Conservation (phyloP, 2,888 invertebrate species). For the Drosophila setosimentum region DNA sequence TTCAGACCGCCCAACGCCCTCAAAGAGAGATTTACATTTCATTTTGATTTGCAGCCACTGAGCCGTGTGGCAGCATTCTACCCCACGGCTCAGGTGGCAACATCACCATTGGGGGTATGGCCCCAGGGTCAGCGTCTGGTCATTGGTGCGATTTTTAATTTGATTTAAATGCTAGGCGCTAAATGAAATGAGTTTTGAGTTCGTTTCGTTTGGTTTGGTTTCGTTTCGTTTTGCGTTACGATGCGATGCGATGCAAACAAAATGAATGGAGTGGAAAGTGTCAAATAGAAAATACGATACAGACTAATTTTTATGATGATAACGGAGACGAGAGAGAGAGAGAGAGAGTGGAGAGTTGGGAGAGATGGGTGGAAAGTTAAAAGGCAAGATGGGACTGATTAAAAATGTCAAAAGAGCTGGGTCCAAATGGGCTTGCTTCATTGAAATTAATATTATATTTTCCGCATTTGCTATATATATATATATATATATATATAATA, state of each 20-base stretch:
- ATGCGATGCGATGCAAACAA: not conserved
- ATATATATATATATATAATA: not conserved
- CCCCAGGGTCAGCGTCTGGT: slow-evolving; percentile 69
- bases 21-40: slow-evolving; percentile 62
- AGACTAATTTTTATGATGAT: not conserved
- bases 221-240: not conserved
- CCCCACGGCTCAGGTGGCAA: slow-evolving; percentile 34
- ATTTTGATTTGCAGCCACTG: slow-evolving; percentile 68
- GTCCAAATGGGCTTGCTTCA: not conserved
- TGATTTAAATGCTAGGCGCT: slow-evolving; percentile 64
- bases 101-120: slow-evolving; percentile 26
- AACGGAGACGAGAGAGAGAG: not conserved
- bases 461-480: not conserved
- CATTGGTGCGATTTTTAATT: slow-evolving; percentile 80
- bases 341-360: not conserved
- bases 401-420: not conserved
- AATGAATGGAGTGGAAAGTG: slow-evolving; percentile 1
- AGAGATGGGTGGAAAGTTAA: not conserved
- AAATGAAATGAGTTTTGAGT: slow-evolving; percentile 70
- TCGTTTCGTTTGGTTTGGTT: slow-evolving; percentile 6
- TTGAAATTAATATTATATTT: not conserved
- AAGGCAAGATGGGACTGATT: slow-evolving; percentile 2
- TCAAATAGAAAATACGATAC: not conserved
- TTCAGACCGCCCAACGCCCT: slow-evolving; percentile 36
- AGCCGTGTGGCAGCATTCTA: slow-evolving; percentile 68